Base-by-base conservation (phyloP, 2,797 vertebrate genomes). In the Melanotaenia pygmaea region DNA sequence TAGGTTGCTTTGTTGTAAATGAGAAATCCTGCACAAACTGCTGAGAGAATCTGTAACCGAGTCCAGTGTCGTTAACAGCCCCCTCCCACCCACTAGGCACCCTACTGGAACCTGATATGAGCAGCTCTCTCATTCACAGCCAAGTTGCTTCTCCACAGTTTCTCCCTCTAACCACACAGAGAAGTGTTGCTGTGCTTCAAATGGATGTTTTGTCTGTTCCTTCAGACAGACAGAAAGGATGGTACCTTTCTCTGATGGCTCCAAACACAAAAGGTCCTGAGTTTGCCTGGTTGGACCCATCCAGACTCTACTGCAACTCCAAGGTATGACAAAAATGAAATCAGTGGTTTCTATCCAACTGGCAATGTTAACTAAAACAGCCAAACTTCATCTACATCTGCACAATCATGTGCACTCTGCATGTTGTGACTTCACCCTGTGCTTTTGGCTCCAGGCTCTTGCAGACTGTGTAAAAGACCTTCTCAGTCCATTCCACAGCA, bases 171-270 rank as follows among this genome's bases (percentile, higher is more conserved):
- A 64, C 40, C 28, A 54, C 16, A 1, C 65, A 65, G 79, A 57
- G 54, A 11, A 67, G 26, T 47, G 45, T 47, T 34, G 3, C 53
- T 76, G 50, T 20, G 26, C 62, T 30, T 40, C 57, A 81, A 67
- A 94, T 95, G 94, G 92, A 95, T 18, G 67, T 62, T 34, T 75
- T 90, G 62, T 64, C 75, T 3, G 67, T 77, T 74, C 92, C 95
- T 1, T 50, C 72, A 38, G 32, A 84, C 37, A 88, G 72, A 38
- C 84, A 72, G 58, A 91, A 84, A 83, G 95, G 94, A 77, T 97
- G 97, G 96, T 97, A 97, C 75, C 85, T 97, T 72, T 89, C 91
- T 3, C 92, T 97, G 53, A 97, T 97, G 95, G 96, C 95, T 20
- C 95, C 96, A 70, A 97, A 96, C 61, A 85, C 91, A 77, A 97